Evolutionary conservation across 2,888 invertebrate species (phyloP).

Genomic region (Pycnomerus fuliginosus): DNA sequence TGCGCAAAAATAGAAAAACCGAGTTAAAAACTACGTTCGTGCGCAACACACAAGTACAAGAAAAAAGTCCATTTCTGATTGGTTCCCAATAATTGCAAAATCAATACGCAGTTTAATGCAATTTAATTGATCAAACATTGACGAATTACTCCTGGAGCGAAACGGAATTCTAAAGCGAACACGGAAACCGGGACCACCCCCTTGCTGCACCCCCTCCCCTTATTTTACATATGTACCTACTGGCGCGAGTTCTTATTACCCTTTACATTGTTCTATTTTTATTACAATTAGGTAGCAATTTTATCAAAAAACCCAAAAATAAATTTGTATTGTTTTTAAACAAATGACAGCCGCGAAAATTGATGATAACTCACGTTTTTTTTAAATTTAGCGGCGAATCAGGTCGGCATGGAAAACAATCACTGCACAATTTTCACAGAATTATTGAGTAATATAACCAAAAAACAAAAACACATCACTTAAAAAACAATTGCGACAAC

Average conservation of each 20-base stretch:
- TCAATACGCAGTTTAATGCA: conserved; percentile 52
- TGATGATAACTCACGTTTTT: conserved; percentile 16
- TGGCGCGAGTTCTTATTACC: background rate
- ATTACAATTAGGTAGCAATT: no score
- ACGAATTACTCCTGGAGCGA: conserved; percentile 30
- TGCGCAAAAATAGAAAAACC: conserved; percentile 51
- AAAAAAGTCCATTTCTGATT: conserved; percentile 54
- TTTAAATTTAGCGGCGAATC: conserved; percentile 13
- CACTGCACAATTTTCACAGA: conserved; percentile 19
- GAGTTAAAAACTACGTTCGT: conserved; percentile 48
- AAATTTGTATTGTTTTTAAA: no score
- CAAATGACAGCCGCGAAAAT: conserved; percentile 10
- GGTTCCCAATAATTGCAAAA: conserved; percentile 56
- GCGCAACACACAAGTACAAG: conserved; percentile 46
- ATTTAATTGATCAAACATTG: conserved; percentile 50
- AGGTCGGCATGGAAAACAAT: conserved; percentile 8
- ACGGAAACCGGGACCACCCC: conserved; percentile 16
- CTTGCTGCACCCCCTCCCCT: conserved; percentile 13
- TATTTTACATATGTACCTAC: conserved; percentile 3
- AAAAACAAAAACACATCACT: conserved; percentile 12
- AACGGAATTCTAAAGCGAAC: conserved; percentile 18
- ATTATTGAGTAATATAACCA: conserved; percentile 8
- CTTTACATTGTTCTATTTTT: no score
- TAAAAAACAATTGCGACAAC: conserved; percentile 15
- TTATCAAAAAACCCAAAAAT: no score